Percentiles rank a stretch among this genome's conserved stretches.
Conservation (phyloP, 2,113 vertebrate genomes). For the Ptychochromis oligacanthus region DNA sequence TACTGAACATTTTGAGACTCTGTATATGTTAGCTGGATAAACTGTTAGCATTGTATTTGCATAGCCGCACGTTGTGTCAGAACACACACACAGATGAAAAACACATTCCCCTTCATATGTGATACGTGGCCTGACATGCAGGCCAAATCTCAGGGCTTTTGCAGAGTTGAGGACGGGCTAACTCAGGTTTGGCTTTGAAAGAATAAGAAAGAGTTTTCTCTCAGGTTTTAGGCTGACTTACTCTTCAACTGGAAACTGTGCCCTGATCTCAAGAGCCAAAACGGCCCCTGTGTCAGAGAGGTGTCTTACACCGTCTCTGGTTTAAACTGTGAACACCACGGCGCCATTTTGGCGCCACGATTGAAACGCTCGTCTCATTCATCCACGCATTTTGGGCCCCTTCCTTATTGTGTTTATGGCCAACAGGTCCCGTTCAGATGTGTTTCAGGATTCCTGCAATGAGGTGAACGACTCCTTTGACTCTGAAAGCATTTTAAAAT, state of each 20-base stretch:
- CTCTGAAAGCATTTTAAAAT: slow-evolving; percentile 30
- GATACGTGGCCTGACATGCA: slow-evolving; percentile 49
- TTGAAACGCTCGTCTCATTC: slow-evolving; percentile 38
- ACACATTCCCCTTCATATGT: slow-evolving; percentile 70
- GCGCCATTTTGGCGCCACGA: slow-evolving; percentile 22
- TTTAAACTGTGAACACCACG: slow-evolving; percentile 70
- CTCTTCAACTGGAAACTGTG: slow-evolving; percentile 64
- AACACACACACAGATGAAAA: slow-evolving; percentile 6
- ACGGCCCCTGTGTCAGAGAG: slow-evolving; percentile 43
- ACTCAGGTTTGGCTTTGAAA: slow-evolving; percentile 69
- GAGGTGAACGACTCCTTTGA: slow-evolving; percentile 27
- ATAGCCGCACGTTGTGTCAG: slow-evolving; percentile 31
- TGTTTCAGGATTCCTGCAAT: slow-evolving; percentile 37
- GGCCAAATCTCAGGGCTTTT: slow-evolving; percentile 76
- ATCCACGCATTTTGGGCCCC: slow-evolving; percentile 19
- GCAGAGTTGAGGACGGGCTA: slow-evolving; percentile 64
- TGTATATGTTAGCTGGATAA: not conserved
- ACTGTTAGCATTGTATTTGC: not conserved
- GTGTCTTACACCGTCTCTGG: slow-evolving; percentile 36
- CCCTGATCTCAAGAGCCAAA: slow-evolving; percentile 63
- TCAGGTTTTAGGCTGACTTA: slow-evolving; percentile 64
- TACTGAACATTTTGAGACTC: slow-evolving; percentile 22
- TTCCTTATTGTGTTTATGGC: not conserved
- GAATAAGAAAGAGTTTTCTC: slow-evolving; percentile 51
- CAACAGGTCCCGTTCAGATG: slow-evolving; percentile 8